phyloP scores from a whole-genome alignment of 2,888 invertebrate genomes.

The Drosophila histrio region DNA sequence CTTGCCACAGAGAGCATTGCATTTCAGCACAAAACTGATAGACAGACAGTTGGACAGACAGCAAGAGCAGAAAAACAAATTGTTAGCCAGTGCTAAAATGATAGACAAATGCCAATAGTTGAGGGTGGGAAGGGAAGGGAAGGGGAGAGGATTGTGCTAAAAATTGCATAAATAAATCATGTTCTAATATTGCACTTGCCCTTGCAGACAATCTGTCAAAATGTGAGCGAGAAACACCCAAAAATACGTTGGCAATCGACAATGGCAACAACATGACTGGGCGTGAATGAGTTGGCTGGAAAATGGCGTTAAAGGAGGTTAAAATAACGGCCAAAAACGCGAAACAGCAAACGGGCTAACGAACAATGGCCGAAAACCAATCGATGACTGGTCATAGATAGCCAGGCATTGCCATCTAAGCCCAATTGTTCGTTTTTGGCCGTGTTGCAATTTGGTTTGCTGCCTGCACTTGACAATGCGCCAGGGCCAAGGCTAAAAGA shows the following conservation, averaged over 20 bases:
- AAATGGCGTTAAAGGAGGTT: conserved; percentile 80
- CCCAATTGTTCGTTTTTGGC: conserved; percentile 13
- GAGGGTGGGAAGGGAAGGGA: neutral
- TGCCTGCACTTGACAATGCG: conserved; percentile 71
- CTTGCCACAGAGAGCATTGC: conserved; percentile 14
- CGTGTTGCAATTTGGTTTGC: conserved; percentile 6
- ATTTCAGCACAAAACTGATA: conserved; percentile 31
- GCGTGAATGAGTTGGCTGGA: conserved; percentile 74
- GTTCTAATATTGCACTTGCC: conserved; percentile 81
- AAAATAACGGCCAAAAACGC: conserved; percentile 10
- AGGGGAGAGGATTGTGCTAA: conserved; percentile 57
- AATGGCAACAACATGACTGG: conserved; percentile 33
- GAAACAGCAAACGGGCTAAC: conserved; percentile 48
- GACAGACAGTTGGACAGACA: neutral
- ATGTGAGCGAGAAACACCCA: conserved; percentile 40
- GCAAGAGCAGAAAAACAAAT: conserved; percentile 56
- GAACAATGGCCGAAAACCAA: conserved; percentile 70
- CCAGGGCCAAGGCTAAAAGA: conserved; percentile 8
- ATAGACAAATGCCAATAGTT: conserved; percentile 73
- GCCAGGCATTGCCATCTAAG: conserved; percentile 55
- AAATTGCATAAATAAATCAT: conserved; percentile 83
- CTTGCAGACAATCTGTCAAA: conserved; percentile 79
- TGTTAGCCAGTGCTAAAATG: conserved; percentile 68
- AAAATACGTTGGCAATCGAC: conserved; percentile 3
- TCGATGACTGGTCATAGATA: conserved; percentile 74